These are phyloP conservation scores for Sitodiplosis mosellana DNA, from an alignment of 1,140 invertebrate genomes.

Conservation along the genomic window DNA sequence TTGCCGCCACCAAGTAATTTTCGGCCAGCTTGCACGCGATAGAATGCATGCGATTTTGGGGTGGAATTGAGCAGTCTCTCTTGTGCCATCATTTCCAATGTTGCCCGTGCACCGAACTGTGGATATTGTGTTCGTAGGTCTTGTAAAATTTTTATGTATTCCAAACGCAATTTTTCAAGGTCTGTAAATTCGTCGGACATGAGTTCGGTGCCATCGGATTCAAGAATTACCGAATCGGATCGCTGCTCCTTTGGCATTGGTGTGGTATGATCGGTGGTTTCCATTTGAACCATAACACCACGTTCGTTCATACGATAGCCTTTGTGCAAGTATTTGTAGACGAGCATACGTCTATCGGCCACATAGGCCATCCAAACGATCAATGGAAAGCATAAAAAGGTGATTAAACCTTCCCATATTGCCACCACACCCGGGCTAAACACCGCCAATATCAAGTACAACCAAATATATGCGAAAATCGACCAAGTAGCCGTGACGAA, in stretches of 20 bases:
- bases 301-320: constrained; percentile 73
- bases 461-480: constrained; percentile 93
- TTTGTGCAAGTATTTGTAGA: constrained; percentile 77
- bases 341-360: constrained; percentile 64
- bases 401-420: constrained; percentile 85
- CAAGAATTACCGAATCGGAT: constrained; percentile 21
- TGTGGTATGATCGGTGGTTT: constrained; percentile 39
- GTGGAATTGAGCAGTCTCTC: constrained; percentile 76
- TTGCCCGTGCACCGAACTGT: constrained; percentile 45
- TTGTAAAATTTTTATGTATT: constrained; percentile 76
- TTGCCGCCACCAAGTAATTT: constrained; percentile 84
- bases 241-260: constrained; percentile 45
- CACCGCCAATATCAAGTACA: constrained; percentile 78
- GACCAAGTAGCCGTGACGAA: constrained; percentile 93
- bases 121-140: constrained; percentile 73
- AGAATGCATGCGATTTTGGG: constrained; percentile 87
- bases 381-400: constrained; percentile 85
- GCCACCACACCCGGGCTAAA: constrained; percentile 65
- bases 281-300: constrained; percentile 70
- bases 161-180: constrained; percentile 72
- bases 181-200: constrained; percentile 57
- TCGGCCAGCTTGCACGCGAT: constrained; percentile 82
- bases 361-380: constrained; percentile 88
- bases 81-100: constrained; percentile 76
- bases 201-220: constrained; percentile 30